Percentiles rank a stretch among this genome's conserved stretches.
Evolutionary conservation across 2,888 invertebrate species (phyloP).

Genomic region (Ormia ochracea): DNA sequence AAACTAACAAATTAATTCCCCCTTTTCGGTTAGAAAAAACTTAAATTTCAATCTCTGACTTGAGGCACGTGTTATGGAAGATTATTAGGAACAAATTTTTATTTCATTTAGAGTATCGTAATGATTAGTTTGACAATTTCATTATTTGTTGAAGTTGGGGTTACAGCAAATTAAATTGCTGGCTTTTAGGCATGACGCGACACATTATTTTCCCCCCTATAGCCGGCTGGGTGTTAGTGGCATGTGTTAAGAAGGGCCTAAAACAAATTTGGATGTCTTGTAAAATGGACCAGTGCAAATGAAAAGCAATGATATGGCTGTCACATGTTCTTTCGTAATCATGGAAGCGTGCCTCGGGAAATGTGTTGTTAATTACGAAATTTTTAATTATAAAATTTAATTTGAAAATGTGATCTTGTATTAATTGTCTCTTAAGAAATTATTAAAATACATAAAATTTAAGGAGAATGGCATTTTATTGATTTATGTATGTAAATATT

Average conservation of each 20-base stretch:
- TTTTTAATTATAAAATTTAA: constrained; percentile 50
- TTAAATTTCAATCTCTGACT: constrained; percentile 28
- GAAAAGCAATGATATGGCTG: constrained; percentile 38
- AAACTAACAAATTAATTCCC: neutral
- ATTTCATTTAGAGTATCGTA: constrained; percentile 24
- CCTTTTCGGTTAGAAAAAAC: constrained; percentile 1
- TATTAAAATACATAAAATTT: constrained; percentile 19
- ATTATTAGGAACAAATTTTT: constrained; percentile 2
- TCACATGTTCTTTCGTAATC: constrained; percentile 19
- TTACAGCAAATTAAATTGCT: constrained; percentile 62
- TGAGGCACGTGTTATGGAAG: constrained; percentile 48
- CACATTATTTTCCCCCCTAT: neutral
- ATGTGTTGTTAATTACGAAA: constrained; percentile 58
- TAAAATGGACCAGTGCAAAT: neutral
- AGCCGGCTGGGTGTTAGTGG: constrained; percentile 32
- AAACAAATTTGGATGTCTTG: neutral
- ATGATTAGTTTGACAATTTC: constrained; percentile 58
- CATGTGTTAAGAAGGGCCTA: constrained; percentile 29
- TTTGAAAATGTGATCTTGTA: constrained; percentile 18
- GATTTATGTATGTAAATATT: neutral
- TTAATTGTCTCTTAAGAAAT: constrained; percentile 50
- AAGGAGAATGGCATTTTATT: constrained; percentile 22
- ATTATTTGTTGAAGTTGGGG: constrained; percentile 63
- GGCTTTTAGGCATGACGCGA: constrained; percentile 37
- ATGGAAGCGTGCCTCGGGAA: neutral